Conservation (phyloP, 1,140 invertebrate species). For the Camponotus floridanus region DNA sequence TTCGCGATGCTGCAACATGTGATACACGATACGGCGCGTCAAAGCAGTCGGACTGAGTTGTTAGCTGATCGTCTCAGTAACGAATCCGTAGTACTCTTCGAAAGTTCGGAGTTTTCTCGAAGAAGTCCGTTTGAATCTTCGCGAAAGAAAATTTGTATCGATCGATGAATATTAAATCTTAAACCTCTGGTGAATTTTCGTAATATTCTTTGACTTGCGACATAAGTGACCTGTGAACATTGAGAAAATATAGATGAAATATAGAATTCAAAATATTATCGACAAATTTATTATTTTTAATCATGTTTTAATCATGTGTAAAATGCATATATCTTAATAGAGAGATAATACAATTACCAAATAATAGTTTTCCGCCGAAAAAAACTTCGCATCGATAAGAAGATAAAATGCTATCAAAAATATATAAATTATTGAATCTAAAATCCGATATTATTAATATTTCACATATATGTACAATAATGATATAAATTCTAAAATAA, state of each 20-base stretch:
- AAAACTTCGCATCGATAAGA: background rate
- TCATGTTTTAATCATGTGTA: background rate
- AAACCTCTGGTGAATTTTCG: background rate
- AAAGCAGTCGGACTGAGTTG: background rate
- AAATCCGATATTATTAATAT: background rate
- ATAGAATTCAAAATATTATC: background rate
- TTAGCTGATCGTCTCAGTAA: background rate
- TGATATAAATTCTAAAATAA: background rate
- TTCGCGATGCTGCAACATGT: conserved; percentile 58
- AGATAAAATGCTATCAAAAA: background rate
- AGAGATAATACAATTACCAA: background rate
- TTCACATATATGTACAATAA: background rate
- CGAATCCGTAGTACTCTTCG: background rate
- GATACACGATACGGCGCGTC: conserved; percentile 49
- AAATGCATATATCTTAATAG: background rate
- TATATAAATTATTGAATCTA: background rate
- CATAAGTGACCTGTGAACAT: background rate
- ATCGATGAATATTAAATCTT: background rate
- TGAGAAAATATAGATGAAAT: background rate
- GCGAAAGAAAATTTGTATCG: background rate
- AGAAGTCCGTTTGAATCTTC: background rate
- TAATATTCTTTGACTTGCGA: background rate
- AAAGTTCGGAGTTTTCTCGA: background rate
- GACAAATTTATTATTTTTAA: background rate
- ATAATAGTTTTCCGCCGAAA: background rate